Percentiles rank a stretch among this genome's conserved stretches.
These are phyloP conservation scores for Physocephala rufipes DNA, from an alignment of 2,888 invertebrate genomes.

Conservation along the genomic window DNA sequence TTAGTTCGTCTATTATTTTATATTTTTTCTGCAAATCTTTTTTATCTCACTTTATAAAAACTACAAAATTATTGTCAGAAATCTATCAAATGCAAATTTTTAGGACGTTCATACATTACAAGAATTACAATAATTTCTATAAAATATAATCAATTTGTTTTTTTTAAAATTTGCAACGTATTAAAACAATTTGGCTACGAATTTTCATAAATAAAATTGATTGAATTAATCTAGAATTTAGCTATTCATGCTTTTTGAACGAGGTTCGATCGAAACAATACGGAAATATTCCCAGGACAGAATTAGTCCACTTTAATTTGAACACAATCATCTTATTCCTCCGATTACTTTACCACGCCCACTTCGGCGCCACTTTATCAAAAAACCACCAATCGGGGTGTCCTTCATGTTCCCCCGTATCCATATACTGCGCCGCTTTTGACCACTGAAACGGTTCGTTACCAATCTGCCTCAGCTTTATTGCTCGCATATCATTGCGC, in stretches of 20 bases:
- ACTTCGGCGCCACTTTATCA: constrained; percentile 61
- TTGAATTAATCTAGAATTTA: background rate
- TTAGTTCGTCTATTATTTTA: background rate
- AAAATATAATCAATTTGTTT: too few relatives aligned
- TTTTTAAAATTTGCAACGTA: too few relatives aligned
- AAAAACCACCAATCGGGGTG: constrained; percentile 66
- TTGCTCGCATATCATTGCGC: constrained; percentile 63
- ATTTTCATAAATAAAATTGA: too few relatives aligned
- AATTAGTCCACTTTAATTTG: too few relatives aligned
- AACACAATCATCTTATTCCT: too few relatives aligned
- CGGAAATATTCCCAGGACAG: too few relatives aligned
- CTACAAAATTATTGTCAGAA: too few relatives aligned
- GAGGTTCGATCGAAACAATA: background rate
- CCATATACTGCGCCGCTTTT: constrained; percentile 49
- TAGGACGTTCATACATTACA: too few relatives aligned
- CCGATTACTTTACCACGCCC: constrained; percentile 58
- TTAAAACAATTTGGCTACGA: too few relatives aligned
- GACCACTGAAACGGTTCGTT: constrained; percentile 65
- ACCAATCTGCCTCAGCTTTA: constrained; percentile 51
- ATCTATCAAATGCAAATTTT: too few relatives aligned
- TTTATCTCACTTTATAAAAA: too few relatives aligned
- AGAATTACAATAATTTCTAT: too few relatives aligned
- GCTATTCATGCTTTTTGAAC: background rate
- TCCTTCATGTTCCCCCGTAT: constrained; percentile 57
- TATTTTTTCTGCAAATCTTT: background rate